Evolutionary conservation across 1,140 invertebrate genomes (phyloP), one percentile per base, ranked within the genome.

Genomic region (Charaxes varanes): DNA sequence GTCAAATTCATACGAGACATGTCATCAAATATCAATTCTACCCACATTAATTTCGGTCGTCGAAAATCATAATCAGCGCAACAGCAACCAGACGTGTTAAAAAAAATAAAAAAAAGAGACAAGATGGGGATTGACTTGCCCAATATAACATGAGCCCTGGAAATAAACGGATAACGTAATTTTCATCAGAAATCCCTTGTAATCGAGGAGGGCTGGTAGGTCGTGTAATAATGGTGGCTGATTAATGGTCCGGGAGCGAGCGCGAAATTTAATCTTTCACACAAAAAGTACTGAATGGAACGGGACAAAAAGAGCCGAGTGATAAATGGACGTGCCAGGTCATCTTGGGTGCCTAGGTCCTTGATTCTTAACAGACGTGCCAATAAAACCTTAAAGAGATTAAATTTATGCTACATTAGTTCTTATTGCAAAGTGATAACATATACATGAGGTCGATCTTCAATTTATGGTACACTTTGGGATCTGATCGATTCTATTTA

Each of bases 231-330:
- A 35, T 68, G 55, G 70, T 42, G 12, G 45, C 4, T 18, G 23
- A 77, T 80, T 77, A 80, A 80, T 77, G 76, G 63, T 77, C 53
- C 36, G 48, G 63, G 61, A 69, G 61, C 56, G 57, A 62, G 43
- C 62, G 65, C 52, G 68, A 77, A 77, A 74, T 77, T 80, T 80
- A 80, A 80, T 80, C 76, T 80, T 60, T 50, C 57, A 46, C 54
- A 54, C 72, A 80, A 80, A 80, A 80, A 76, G 72, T 71, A 77
- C 73, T 73, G 65, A 80, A 77, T 73, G 60, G 64, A 66, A 53
- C 22, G 51, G 59, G 61, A 70, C 62, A 77, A 80, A 77, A 77
- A 76, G 65, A 50, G 24, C 31, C 15, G 54, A 60, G 67, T 80
- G 76, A 80, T 80, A 80, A 77, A 80, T 80, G 65, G 55, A 69